Evolutionary conservation across 2,797 vertebrate genomes (phyloP), one percentile per base, ranked within the genome.

Genomic region (Lateolabrax maculatus): DNA sequence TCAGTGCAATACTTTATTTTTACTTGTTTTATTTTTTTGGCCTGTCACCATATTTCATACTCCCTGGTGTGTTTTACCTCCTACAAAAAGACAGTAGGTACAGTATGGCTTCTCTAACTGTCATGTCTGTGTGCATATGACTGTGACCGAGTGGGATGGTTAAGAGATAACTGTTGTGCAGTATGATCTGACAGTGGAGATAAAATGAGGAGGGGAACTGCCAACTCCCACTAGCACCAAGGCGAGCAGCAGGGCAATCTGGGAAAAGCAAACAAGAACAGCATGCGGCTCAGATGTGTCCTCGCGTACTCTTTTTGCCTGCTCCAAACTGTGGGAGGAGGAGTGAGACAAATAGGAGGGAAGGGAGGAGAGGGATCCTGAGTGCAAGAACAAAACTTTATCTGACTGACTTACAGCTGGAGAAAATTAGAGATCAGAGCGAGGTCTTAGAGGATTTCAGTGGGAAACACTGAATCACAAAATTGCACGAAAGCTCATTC

Each of bases 211-310:
- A 74, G 23, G 65, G 61, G 55, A 68, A 57, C 65, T 52, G 52
- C 48, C 57, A 84, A 62, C 70, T 84, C 80, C 83, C 62, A 82
- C 71, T 11, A 75, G 71, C 76, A 75, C 82, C 83, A 65, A 75
- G 66, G 41, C 23, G 71, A 83, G 80, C 87, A 88, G 82, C 88
- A 78, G 84, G 75, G 83, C 63, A 82, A 58, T 91, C 83, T 79
- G 85, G 76, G 79, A 83, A 87, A 85, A 49, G 77, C 76, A 84
- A 90, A 90, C 64, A 63, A 81, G 81, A 91, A 81, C 88, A 84
- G 79, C 81, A 87, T 78, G 81, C 62, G 11, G 69, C 79, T 89
- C 87, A 79, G 86, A 86, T 90, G 83, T 87, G 71, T 86, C 75
- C 83, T 78, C 1, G 9, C 25, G 9, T 80, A 39, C 46, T 71